phyloP scores from a whole-genome alignment of 2,797 vertebrate species.

The Sebastes alutus region DNA sequence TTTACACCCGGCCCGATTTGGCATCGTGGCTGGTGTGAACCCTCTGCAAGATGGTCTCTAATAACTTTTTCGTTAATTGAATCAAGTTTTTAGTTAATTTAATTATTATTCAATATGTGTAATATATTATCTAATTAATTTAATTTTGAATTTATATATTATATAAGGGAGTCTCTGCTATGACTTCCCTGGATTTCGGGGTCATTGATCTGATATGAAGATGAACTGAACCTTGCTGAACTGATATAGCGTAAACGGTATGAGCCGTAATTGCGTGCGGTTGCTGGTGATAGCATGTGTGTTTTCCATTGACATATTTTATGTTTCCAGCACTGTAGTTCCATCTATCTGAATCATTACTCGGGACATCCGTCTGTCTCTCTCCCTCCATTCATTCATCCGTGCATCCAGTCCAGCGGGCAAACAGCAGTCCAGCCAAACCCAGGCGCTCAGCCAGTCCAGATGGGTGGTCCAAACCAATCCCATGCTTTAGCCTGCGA shows the following conservation, averaged over 20 bases:
- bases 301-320: slow-evolving; percentile 33
- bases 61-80: too few relatives aligned
- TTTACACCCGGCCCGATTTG: background rate
- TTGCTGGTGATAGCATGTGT: slow-evolving; percentile 30
- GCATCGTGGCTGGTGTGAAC: background rate
- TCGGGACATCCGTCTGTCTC: slow-evolving; percentile 36
- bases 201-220: background rate
- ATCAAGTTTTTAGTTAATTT: background rate
- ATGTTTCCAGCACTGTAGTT: slow-evolving; percentile 36
- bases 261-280: background rate
- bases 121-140: background rate
- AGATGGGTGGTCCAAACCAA: slow-evolving; percentile 74
- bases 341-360: slow-evolving; percentile 43
- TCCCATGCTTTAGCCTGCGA: slow-evolving; percentile 39
- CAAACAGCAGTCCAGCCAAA: slow-evolving; percentile 35
- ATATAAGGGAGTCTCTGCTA: background rate
- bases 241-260: background rate
- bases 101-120: background rate
- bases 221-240: background rate
- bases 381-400: slow-evolving; percentile 49
- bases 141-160: background rate
- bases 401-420: slow-evolving; percentile 34
- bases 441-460: slow-evolving; percentile 62
- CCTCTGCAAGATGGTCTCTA: too few relatives aligned
- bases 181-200: background rate